phyloP scores from a whole-genome alignment of 2,797 vertebrate species.

The Syndactyla subalaris region DNA sequence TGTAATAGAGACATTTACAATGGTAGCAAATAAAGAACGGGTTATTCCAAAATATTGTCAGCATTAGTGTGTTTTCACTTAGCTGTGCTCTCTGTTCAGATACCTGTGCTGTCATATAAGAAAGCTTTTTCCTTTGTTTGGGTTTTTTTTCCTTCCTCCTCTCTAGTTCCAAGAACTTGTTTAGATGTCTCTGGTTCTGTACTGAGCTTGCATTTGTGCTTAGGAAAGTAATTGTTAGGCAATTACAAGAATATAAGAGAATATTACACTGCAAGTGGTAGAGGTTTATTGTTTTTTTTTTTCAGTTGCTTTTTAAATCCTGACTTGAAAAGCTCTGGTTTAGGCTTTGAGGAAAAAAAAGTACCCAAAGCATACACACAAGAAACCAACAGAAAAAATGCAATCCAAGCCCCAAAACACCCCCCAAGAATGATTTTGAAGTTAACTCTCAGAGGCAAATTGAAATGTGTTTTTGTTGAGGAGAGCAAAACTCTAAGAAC shows the following conservation, averaged over 20 bases:
- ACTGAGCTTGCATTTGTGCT: background rate
- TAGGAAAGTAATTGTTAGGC: background rate
- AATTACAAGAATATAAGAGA: background rate
- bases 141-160: background rate
- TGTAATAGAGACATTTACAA: slow-evolving; percentile 62
- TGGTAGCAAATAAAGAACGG: slow-evolving; percentile 71
- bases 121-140: background rate
- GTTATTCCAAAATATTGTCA: background rate
- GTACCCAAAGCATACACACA: background rate
- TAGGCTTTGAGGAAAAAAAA: background rate
- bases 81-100: background rate
- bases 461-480: background rate
- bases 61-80: background rate
- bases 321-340: background rate
- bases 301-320: background rate
- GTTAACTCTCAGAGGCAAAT: background rate
- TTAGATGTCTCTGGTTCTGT: background rate
- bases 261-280: background rate
- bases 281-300: background rate
- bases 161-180: background rate
- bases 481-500: background rate
- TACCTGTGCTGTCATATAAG: accelerated
- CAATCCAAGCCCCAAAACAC: accelerated
- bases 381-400: background rate
- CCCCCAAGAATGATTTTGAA: background rate